A percentile compares a stretch with the other conserved stretches of the same genome.
Evolutionary conservation across 2,113 vertebrate genomes (phyloP).

Genomic region (Cyphomyrus plagiostoma): DNA sequence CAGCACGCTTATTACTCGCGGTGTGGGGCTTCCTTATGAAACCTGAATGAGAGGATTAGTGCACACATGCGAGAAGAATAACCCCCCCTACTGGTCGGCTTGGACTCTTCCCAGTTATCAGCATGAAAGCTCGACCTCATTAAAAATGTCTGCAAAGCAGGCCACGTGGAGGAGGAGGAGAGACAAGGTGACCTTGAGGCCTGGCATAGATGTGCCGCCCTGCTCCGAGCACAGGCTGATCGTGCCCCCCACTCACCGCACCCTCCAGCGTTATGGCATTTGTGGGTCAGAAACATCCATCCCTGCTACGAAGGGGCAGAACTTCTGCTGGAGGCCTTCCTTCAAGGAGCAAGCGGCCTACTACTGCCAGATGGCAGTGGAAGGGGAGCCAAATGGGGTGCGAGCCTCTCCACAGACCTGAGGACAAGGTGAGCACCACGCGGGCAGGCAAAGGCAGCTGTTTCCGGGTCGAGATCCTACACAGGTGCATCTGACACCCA

Average conservation of each 20-base stretch:
- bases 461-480: conserved; percentile 2
- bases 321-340: not conserved
- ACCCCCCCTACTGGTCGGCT: not conserved
- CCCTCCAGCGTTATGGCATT: not conserved
- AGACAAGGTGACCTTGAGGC: conserved; percentile 16
- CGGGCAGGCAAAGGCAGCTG: too few relatives aligned
- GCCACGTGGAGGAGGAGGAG: not conserved
- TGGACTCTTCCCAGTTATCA: conserved; percentile 7
- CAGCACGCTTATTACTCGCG: not conserved
- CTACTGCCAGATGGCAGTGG: not conserved
- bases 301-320: conserved; percentile 1
- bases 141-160: conserved; percentile 4
- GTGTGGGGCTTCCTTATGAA: not conserved
- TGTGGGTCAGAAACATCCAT: conserved; percentile 10
- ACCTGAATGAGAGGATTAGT: conserved; percentile 7
- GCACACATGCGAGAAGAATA: conserved; percentile 2
- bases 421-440: not conserved
- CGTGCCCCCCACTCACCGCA: not conserved
- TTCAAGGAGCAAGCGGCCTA: not conserved
- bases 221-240: not conserved
- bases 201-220: conserved; percentile 1
- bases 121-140: not conserved
- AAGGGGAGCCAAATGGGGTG: not conserved
- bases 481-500: not conserved
- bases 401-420: not conserved